Evolutionary conservation across 2,797 vertebrate genomes (phyloP).

Genomic region (Dendrocincla fuliginosa): DNA sequence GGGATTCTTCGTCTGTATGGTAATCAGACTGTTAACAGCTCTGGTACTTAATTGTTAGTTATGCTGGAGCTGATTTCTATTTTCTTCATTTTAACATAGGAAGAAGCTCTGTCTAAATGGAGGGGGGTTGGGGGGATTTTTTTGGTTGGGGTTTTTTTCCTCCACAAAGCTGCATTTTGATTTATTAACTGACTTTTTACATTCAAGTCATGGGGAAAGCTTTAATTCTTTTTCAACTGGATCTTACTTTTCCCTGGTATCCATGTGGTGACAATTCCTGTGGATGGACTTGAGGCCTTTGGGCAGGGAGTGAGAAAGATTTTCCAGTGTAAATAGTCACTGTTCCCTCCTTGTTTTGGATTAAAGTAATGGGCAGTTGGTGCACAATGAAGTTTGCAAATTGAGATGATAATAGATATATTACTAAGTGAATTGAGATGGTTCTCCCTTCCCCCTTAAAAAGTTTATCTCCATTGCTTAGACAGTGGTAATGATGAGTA

Average conservation of each 20-base stretch:
- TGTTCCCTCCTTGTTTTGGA: neutral
- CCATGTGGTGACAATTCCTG: neutral
- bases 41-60: conserved; percentile 75
- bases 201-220: neutral
- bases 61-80: conserved; percentile 66
- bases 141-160: neutral
- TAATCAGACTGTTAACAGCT: conserved; percentile 81
- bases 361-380: neutral
- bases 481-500: neutral
- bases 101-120: conserved; percentile 15
- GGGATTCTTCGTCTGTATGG: conserved; percentile 75
- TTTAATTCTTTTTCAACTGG: neutral
- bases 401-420: neutral
- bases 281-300: neutral
- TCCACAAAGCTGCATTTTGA: neutral
- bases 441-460: neutral
- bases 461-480: neutral
- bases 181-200: neutral
- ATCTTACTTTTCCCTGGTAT: neutral
- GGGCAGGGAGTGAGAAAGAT: neutral
- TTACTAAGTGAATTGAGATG: neutral
- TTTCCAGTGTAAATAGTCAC: neutral
- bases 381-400: neutral
- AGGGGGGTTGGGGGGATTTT: neutral
- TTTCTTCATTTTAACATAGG: neutral